These are phyloP conservation scores for Leucoptera coffeella DNA, from an alignment of 2,888 invertebrate genomes.

Conservation along the genomic window DNA sequence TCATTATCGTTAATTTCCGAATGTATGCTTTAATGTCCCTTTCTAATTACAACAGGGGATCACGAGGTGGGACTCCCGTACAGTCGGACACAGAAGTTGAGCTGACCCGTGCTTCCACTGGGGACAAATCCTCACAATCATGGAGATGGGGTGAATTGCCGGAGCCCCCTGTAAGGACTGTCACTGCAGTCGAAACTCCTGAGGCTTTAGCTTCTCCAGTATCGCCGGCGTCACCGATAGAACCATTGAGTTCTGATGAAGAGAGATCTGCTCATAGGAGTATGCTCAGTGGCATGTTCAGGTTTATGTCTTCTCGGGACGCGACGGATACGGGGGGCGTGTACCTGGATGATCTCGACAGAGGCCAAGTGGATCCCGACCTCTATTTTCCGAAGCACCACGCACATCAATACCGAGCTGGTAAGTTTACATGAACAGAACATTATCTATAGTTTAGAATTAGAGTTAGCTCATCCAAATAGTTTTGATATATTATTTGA, in stretches of 20 bases:
- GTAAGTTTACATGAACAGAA: conserved; percentile 15
- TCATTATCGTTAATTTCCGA: no score
- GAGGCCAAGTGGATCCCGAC: conserved; percentile 90
- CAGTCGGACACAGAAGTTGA: conserved; percentile 96
- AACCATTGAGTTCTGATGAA: conserved; percentile 30
- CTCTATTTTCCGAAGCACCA: conserved; percentile 78
- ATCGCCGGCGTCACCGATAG: conserved; percentile 24
- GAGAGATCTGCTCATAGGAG: conserved; percentile 26
- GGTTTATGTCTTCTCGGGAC: conserved; percentile 66
- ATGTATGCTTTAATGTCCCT: no score
- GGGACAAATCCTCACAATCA: conserved; percentile 57
- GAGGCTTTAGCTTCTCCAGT: conserved; percentile 18
- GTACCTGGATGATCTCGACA: conserved; percentile 86
- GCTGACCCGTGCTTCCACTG: conserved; percentile 40
- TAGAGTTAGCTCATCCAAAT: no score
- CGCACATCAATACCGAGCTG: conserved; percentile 36
- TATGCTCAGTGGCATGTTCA: conserved; percentile 86
- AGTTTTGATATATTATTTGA: no score
- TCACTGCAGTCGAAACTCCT: conserved; percentile 14
- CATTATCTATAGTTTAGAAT: no score
- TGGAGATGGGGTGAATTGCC: conserved; percentile 93
- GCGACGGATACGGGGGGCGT: conserved; percentile 67
- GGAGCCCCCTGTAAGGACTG: conserved; percentile 30
- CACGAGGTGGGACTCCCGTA: conserved; percentile 75
- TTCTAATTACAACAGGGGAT: no score